Percentiles rank a stretch among this genome's conserved stretches.
phyloP scores from a whole-genome alignment of 1,140 invertebrate species.

The Rhagoletis pomonella region DNA sequence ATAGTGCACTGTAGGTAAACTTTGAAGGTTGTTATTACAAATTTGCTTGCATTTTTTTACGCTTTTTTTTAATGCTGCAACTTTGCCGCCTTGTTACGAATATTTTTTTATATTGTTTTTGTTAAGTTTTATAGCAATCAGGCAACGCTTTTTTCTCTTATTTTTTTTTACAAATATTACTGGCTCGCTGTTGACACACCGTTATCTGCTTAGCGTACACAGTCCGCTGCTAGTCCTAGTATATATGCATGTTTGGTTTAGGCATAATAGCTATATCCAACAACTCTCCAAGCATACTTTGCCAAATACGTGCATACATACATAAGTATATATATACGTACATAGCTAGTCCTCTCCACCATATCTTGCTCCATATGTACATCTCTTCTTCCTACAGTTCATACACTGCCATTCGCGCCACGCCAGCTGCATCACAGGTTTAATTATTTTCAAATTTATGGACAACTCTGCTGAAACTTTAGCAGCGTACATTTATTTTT shows the following conservation, averaged over 20 bases:
- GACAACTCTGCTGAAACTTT: slow-evolving; percentile 50
- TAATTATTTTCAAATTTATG: slow-evolving; percentile 54
- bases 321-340: neutral
- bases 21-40: slow-evolving; percentile 30
- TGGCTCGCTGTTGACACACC: neutral
- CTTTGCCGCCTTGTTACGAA: slow-evolving; percentile 26
- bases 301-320: neutral
- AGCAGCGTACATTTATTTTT: slow-evolving; percentile 13
- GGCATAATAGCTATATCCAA: no score
- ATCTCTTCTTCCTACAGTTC: no score
- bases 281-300: neutral
- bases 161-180: neutral
- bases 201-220: neutral
- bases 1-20: neutral
- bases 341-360: neutral
- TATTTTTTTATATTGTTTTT: slow-evolving; percentile 7
- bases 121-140: neutral
- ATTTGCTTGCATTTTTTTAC: neutral
- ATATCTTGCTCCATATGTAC: neutral
- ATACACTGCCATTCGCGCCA: neutral
- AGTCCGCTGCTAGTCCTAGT: neutral
- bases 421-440: slow-evolving; percentile 36
- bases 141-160: neutral
- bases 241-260: no score
- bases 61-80: neutral